These are phyloP conservation scores for Leucophenga montana DNA, from an alignment of 2,888 invertebrate genomes.

Conservation along the genomic window DNA sequence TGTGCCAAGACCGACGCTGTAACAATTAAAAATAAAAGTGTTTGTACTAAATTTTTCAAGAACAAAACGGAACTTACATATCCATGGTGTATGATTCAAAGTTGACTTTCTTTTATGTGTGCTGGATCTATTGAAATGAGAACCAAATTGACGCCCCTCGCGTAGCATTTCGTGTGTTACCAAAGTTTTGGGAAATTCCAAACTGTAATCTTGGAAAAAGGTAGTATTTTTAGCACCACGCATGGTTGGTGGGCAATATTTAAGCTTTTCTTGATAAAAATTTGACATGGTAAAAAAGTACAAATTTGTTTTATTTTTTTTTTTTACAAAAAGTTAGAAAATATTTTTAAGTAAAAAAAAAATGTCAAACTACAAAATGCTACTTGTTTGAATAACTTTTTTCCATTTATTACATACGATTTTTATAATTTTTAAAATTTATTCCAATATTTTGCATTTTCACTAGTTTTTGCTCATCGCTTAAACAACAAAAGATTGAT, in stretches of 20 bases:
- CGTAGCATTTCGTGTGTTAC: conserved; percentile 12
- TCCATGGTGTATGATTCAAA: conserved; percentile 3
- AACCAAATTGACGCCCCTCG: neutral
- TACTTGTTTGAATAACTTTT: no score
- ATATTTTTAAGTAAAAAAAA: neutral
- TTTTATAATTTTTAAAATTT: no score
- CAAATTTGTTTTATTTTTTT: no score
- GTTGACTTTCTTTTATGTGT: neutral
- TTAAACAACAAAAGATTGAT: conserved; percentile 53
- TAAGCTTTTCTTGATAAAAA: no score
- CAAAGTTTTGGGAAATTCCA: neutral
- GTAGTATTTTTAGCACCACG: conserved; percentile 4
- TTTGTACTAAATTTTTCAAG: no score
- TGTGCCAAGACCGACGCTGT: no score
- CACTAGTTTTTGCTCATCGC: no score
- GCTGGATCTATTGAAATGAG: neutral
- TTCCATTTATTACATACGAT: no score
- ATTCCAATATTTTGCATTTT: no score
- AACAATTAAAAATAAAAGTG: no score
- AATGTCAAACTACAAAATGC: neutral
- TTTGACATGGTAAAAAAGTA: neutral
- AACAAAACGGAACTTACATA: neutral
- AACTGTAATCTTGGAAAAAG: neutral
- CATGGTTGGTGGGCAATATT: no score
- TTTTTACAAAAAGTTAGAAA: neutral